Evolutionary conservation across 2,113 vertebrate species (phyloP).

Genomic region (Hemiprocne comata): DNA sequence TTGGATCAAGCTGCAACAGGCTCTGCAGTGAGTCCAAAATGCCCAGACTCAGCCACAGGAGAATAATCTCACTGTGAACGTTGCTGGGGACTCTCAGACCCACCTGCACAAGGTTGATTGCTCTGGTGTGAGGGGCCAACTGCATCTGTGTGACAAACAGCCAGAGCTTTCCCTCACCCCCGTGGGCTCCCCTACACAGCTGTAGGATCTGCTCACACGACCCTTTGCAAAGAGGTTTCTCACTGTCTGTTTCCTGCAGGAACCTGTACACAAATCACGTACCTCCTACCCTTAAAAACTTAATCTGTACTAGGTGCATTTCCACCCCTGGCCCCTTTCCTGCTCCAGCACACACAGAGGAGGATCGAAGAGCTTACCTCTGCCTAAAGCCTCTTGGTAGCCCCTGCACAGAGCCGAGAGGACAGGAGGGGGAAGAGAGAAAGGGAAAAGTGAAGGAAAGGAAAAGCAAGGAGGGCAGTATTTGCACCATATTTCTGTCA

Average conservation of each 20-base stretch:
- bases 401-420: not conserved
- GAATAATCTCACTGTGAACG: too few relatives aligned
- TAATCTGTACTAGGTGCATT: rapidly evolving
- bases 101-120: not conserved
- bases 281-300: not conserved
- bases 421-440: not conserved
- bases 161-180: too few relatives aligned
- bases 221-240: not conserved
- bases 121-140: not conserved
- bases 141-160: not conserved
- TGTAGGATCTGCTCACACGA: rapidly evolving
- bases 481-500: not conserved
- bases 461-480: not conserved
- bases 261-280: rapidly evolving
- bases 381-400: not conserved
- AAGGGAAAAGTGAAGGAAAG: not conserved
- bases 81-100: not conserved
- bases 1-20: not conserved
- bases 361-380: rapidly evolving
- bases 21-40: not conserved
- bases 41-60: not conserved
- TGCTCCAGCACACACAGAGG: not conserved
- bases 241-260: not conserved
- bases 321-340: not conserved
- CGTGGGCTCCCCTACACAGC: too few relatives aligned